Base-by-base conservation (phyloP, 2,888 invertebrate genomes). In the Notodonta dromedarius region DNA sequence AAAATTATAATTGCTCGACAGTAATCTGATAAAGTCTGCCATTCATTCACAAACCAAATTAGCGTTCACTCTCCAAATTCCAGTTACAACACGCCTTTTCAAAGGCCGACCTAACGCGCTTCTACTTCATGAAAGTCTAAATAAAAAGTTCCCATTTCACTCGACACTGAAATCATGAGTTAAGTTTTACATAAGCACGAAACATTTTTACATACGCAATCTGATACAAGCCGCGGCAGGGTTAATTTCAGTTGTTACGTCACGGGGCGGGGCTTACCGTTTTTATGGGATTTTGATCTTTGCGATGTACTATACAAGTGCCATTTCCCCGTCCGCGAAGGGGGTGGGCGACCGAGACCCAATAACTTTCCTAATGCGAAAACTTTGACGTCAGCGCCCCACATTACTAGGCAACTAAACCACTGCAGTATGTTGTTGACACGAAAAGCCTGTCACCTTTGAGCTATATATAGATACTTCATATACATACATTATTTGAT, bases 321-420 rank as follows among this genome's bases (percentile, higher is more conserved):
- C 69, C 67, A 76, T 71, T 80, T 83, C 76, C 67, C 79, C 65
- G 63, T 77, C 60, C 76, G 59, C 62, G 14, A 7, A 54, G 4
- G 54, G 9, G n/a, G 11, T 1, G 11, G 13, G 14, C 54, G 54
- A 54, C 54, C 61, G 53, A 54, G 54, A 54, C 54, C 54, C 13
- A 54, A 35, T 54, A 14, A 54, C 54, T 54, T 54, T 52, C 70
- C 62, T 71, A 67, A 63, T 42, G 70, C 75, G 55, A 44, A 56
- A 42, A 56, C 6, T 56, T 89, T 90, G 88, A 92, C 91, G 92
- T 91, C 90, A 90, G 70, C 79, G 80, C 60, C 79, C 81, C 74
- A 85, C 74, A 85, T 85, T 78, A 69, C 74, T 65, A 62, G 75
- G 65, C 67, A 65, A 63, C 61, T 71, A 69, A 72, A 71, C 70